A percentile compares a stretch with the other conserved stretches of the same genome.
These are phyloP conservation scores for Apocheima hispidaria DNA, from an alignment of 2,888 invertebrate species.

Conservation along the genomic window DNA sequence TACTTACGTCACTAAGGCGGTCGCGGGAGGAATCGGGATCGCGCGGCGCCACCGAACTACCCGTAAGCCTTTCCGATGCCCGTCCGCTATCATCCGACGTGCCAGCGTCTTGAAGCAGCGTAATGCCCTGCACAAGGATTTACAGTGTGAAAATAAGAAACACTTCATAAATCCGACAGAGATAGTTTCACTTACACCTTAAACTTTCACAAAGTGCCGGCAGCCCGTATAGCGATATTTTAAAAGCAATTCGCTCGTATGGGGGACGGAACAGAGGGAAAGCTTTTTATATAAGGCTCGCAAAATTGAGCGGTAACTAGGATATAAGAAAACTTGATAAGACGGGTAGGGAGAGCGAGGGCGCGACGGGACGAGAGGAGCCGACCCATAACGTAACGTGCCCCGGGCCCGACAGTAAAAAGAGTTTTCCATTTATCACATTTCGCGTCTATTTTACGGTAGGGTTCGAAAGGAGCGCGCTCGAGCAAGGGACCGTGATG, in stretches of 20 bases:
- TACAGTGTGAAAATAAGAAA: slow-evolving; percentile 55
- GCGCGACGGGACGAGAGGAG: slow-evolving; percentile 66
- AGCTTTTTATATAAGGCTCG: slow-evolving; percentile 72
- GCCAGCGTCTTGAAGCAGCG: slow-evolving; percentile 91
- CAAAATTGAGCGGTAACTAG: slow-evolving; percentile 82
- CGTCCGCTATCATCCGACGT: slow-evolving; percentile 94
- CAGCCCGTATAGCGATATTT: slow-evolving; percentile 65
- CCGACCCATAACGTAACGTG: slow-evolving; percentile 78
- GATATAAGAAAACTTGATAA: slow-evolving; percentile 82
- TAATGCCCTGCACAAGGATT: slow-evolving; percentile 88
- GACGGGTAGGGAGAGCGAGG: slow-evolving; percentile 68
- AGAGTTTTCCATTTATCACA: slow-evolving; percentile 86
- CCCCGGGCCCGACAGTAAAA: slow-evolving; percentile 80
- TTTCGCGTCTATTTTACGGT: slow-evolving; percentile 85
- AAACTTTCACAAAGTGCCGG: slow-evolving; percentile 56
- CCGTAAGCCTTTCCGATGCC: slow-evolving; percentile 92
- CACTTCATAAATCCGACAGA: slow-evolving; percentile 51
- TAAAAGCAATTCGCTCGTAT: slow-evolving; percentile 68
- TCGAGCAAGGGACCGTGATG: slow-evolving; percentile 72
- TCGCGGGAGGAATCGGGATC: slow-evolving; percentile 94
- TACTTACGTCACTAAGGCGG: slow-evolving; percentile 94
- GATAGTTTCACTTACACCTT: slow-evolving; percentile 47
- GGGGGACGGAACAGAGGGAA: slow-evolving; percentile 61
- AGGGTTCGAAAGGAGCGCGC: slow-evolving; percentile 76
- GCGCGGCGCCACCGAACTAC: slow-evolving; percentile 90